Evolutionary conservation across 64 coral and sea anemone species (phyloP).

Genomic region (Trachythela sp.): DNA sequence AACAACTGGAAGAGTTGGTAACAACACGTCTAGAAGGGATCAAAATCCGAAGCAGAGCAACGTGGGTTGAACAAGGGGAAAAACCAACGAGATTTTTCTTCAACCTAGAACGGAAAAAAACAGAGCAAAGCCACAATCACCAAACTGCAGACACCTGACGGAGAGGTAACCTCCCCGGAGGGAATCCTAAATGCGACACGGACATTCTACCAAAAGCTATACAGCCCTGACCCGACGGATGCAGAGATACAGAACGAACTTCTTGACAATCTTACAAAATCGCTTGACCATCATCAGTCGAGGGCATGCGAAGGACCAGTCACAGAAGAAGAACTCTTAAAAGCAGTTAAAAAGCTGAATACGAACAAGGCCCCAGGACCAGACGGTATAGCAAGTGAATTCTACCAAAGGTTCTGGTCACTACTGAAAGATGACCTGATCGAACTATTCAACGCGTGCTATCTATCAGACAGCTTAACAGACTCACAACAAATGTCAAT

Average conservation of each 20-base stretch:
- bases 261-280: background rate
- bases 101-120: background rate
- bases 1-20: background rate
- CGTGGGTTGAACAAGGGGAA: background rate
- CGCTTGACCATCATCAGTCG: background rate
- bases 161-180: no score
- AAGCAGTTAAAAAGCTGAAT: background rate
- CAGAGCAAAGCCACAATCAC: background rate
- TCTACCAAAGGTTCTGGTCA: slow-evolving; percentile 14
- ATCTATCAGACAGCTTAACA: background rate
- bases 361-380: slow-evolving; percentile 15
- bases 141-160: no score
- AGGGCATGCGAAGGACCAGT: slow-evolving; percentile 22
- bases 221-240: background rate
- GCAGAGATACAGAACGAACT: background rate
- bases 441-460: background rate
- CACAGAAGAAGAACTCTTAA: background rate
- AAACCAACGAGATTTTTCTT: slow-evolving; percentile 2
- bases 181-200: background rate
- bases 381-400: slow-evolving; percentile 17
- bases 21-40: background rate
- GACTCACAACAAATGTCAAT: background rate
- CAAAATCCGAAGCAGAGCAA: background rate
- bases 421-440: background rate
- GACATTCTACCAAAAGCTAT: background rate